phyloP scores from a whole-genome alignment of 2,797 vertebrate species.

The Pristis pectinata region DNA sequence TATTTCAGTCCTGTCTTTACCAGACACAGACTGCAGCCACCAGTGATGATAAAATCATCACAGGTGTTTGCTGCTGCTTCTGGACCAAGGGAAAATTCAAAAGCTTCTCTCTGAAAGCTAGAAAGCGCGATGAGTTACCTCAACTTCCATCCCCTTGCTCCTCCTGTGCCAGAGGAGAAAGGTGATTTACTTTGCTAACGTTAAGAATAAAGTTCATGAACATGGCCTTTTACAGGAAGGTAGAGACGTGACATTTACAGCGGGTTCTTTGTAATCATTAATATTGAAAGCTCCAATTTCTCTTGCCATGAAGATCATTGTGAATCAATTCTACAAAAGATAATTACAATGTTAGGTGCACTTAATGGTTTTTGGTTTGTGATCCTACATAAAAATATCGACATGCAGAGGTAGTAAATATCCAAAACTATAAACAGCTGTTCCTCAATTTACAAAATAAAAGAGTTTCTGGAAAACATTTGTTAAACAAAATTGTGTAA shows the following conservation, averaged over 20 bases:
- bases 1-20: not conserved
- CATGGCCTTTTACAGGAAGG: not conserved
- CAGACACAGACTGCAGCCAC: not conserved
- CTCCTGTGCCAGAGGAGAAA: not conserved
- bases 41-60: not conserved
- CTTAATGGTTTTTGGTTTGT: too few relatives aligned
- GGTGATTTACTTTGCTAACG: not conserved
- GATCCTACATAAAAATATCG: too few relatives aligned
- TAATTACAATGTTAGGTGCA: too few relatives aligned
- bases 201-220: not conserved
- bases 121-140: not conserved
- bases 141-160: not conserved
- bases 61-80: not conserved
- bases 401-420: too few relatives aligned
- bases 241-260: not conserved
- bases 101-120: not conserved
- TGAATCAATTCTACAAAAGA: too few relatives aligned
- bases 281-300: not conserved
- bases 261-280: not conserved
- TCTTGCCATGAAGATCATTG: not conserved
- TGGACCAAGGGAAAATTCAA: not conserved
- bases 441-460: too few relatives aligned
- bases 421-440: too few relatives aligned
- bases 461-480: too few relatives aligned
- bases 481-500: too few relatives aligned